Conservation (phyloP, 2,113 vertebrate genomes). For the Ailuropoda melanoleuca region DNA sequence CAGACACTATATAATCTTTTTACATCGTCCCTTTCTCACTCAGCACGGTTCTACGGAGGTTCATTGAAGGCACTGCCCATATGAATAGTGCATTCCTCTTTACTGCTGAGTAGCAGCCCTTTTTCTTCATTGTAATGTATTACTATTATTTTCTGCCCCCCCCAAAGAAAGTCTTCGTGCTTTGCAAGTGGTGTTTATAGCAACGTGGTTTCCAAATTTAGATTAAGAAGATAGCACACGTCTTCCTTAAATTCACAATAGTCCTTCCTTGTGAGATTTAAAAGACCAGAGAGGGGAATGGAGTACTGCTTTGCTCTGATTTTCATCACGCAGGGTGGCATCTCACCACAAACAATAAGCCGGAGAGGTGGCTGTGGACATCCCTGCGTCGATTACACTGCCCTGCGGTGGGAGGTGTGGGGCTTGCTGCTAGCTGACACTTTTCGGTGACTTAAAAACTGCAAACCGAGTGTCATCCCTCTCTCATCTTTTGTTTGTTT, state of each 20-base stretch:
- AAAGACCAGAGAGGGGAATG: background rate
- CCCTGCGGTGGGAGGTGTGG: rapidly evolving
- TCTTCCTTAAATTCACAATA: rapidly evolving
- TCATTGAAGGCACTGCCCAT: background rate
- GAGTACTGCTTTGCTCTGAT: rapidly evolving
- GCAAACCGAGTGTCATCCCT: background rate
- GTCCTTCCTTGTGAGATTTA: background rate
- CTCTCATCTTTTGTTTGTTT: background rate
- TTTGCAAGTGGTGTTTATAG: too few species aligned
- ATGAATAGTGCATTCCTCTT: background rate
- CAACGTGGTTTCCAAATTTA: background rate
- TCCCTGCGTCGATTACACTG: rapidly evolving
- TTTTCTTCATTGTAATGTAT: too few species aligned
- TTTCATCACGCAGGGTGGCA: background rate
- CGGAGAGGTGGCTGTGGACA: background rate
- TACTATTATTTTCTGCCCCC: too few species aligned
- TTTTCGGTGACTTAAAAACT: background rate
- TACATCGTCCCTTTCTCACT: background rate
- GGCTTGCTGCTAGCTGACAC: rapidly evolving
- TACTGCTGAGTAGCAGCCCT: background rate
- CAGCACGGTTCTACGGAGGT: background rate
- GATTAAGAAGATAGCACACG: background rate
- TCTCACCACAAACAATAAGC: background rate
- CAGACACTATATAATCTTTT: background rate
- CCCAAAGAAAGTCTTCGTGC: background rate